Base-by-base conservation (phyloP, 2,888 invertebrate genomes). In the Arge pagana region DNA sequence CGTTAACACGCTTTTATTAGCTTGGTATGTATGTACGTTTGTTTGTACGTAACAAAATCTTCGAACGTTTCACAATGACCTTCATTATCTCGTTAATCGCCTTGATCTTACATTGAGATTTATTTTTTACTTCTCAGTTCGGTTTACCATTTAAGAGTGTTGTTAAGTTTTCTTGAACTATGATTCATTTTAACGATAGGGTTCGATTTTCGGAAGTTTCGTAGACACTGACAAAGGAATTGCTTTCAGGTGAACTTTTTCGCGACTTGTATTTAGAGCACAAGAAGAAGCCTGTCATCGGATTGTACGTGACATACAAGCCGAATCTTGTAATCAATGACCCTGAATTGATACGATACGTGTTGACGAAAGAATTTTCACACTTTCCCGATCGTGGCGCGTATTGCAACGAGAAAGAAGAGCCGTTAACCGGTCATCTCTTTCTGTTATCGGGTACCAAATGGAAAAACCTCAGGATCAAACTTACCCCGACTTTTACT, bases 311-410 rank as follows among this genome's bases (percentile, higher is more conserved):
- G 10, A 30, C 31, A 30, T 30, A 42, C 42, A 31, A 30, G 11
- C 42, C 42, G 11, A 42, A 10, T 11, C 42, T 42, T 3, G 30
- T 42, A 4, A 19, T 42, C 30, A 42, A 42, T 30, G 42, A 42
- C 30, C 42, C 42, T 0, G 42, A 42, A 8, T 19, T 42, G 24
- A 30, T 42, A 42, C 42, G 42, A 7, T 3, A 30, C 31, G 42
- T 88, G 7, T 65, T 87, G 58, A 79, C 82, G 23, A 82, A 80
- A 60, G 86, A 87, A 66, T 88, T 85, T 59, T 78, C 78, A 11
- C 77, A 84, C 68, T 88, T 88, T 59, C 82, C 83, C 69, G 85
- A 87, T 60, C 82, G 86, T 42, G 86, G 86, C 1, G 77, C 84
- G 23, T 83, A 83, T 64, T 80, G 78, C 45, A 84, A 85, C 52